A percentile compares a stretch with the other conserved stretches of the same genome.
These are phyloP conservation scores for Phataginus tricuspis DNA, from an alignment of 2,797 vertebrate genomes.

Conservation along the genomic window DNA sequence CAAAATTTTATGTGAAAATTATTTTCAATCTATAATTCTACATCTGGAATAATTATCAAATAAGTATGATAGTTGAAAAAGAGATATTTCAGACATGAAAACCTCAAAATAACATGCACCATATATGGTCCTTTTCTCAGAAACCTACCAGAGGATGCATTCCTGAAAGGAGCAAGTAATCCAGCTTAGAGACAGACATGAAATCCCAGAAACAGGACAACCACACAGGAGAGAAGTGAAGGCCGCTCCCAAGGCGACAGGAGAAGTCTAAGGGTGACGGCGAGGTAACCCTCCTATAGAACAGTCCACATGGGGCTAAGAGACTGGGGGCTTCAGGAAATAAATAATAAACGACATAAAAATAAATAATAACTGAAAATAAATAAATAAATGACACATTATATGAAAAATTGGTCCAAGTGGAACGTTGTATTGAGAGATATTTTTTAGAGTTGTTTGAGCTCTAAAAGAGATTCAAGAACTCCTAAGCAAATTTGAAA, in stretches of 20 bases:
- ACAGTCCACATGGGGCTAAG: not conserved
- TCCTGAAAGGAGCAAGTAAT: not conserved
- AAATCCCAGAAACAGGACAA: not conserved
- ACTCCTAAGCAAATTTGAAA: not conserved
- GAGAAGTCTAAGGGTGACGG: not conserved
- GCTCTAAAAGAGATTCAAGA: not conserved
- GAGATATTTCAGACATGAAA: not conserved
- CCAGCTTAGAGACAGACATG: not conserved
- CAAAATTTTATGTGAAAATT: not conserved
- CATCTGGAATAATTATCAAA: not conserved
- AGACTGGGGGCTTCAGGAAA: not conserved
- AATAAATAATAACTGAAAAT: too few species aligned
- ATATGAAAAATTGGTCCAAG: not conserved
- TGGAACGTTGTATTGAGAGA: not conserved
- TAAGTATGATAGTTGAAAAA: not conserved
- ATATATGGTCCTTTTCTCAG: not conserved
- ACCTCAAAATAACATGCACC: not conserved
- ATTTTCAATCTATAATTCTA: not conserved
- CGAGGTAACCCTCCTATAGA: not conserved
- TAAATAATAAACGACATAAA: too few species aligned
- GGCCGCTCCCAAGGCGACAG: not conserved
- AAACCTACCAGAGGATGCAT: not conserved
- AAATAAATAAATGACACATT: not conserved
- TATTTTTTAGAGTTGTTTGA: not conserved
- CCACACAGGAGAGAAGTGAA: not conserved